Base-by-base conservation (phyloP, 1,140 invertebrate genomes). In the Meloidogyne hapla region DNA sequence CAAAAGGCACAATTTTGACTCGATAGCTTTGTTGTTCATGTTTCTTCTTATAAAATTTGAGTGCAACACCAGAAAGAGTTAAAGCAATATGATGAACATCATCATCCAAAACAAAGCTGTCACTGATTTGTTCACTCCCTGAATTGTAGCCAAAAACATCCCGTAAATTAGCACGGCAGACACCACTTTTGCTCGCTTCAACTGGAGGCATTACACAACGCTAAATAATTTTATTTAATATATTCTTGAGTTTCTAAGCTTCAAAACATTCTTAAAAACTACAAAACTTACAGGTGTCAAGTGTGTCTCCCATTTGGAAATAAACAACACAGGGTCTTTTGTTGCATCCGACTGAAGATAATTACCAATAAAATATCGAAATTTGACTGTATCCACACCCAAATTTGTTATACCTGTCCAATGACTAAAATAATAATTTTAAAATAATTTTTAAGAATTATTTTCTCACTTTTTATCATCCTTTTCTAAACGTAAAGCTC, bases 91-190 rank as follows among this genome's bases (percentile, higher is more conserved):
- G 77, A 72, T 85, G 83, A 38, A 85, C 79, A 42, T 83, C 82
- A 13, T 77, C 77, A 40, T 79, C 67, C 18, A 77, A 40, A 6
- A 87, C 71, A 86, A 86, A 86, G 45, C 85, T 84, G 48, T 87
- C 79, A 42, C 79, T 83, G 8, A 85, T 62, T 61, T 84, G 76
- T 23, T 79, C 64, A n/a, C 80, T 77, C 23, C 84, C 84, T 21
- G 85, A 86, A 71, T 84, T 77, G 56, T 84, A 87, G 21, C 86
- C 84, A 68, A 87, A 86, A 18, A 86, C 72, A 69, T 86, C 84
- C n/a, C 81, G 74, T 63, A 87, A 69, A 63, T 84, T 86, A 0
- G 73, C 73, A 42, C 84, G 70, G 67, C 86, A 87, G 1, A 87
- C 74, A 15, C 82, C 72, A 25, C 10, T 74, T 21, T 86, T 81